Percentiles rank a stretch among this genome's conserved stretches.
Conservation (phyloP, 2,797 vertebrate species). For the Atherinosoma microstoma region DNA sequence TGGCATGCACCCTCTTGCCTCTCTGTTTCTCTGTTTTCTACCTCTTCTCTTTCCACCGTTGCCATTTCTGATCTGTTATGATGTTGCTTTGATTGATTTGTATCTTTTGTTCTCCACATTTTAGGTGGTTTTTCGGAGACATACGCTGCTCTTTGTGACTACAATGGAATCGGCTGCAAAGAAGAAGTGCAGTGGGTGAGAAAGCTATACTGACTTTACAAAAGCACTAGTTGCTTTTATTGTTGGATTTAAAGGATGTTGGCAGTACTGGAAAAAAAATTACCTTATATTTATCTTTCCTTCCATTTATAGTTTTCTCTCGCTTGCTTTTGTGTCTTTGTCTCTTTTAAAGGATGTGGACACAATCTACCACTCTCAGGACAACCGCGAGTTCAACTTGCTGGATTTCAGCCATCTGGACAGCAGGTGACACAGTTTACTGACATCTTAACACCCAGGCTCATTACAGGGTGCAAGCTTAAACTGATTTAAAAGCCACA, state of each 20-base stretch:
- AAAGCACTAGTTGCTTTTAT: constrained; percentile 16
- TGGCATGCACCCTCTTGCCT: constrained; percentile 5
- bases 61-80: constrained; percentile 11
- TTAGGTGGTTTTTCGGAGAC: constrained; percentile 94
- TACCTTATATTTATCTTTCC: not conserved
- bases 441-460: constrained; percentile 20
- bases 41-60: constrained; percentile 11
- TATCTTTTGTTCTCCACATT: constrained; percentile 32
- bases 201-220: not conserved
- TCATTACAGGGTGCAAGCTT: constrained; percentile 5
- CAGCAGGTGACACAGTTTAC: constrained; percentile 85
- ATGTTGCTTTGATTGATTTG: constrained; percentile 34
- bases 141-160: constrained; percentile 92
- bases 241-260: constrained; percentile 4
- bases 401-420: constrained; percentile 94
- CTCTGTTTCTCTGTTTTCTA: constrained; percentile 1
- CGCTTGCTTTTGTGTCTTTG: constrained; percentile 15
- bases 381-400: constrained; percentile 92
- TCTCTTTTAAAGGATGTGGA: constrained; percentile 88
- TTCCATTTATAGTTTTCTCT: constrained; percentile 3
- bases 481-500: constrained; percentile 11
- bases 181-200: constrained; percentile 95
- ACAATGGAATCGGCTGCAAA: constrained; percentile 92
- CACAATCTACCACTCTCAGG: constrained; percentile 94
- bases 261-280: not conserved